Base-by-base conservation (phyloP, 2,888 invertebrate genomes). In the Ectropis crepuscularia region DNA sequence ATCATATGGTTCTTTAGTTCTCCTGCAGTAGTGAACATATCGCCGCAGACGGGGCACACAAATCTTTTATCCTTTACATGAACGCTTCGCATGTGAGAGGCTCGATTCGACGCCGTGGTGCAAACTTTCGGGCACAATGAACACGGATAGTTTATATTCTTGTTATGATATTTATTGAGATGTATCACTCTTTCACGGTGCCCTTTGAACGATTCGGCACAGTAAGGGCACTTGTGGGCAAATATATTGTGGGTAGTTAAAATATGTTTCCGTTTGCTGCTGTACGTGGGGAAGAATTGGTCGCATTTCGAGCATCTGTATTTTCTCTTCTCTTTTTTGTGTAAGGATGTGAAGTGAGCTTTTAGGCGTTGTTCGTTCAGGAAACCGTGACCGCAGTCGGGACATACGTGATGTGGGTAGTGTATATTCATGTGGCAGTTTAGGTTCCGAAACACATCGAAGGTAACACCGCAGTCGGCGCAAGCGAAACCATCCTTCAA, bases 111-210 rank as follows among this genome's bases (percentile, higher is more conserved):
- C 75, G 74, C 58, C 77, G 87, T 80, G 0, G 81, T 74, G 59
- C 91, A 92, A 7, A 90, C 85, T 0, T 88, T 79, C 0, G 86
- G 49, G 57, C 92, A 92, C 16, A 88, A 73, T 36, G 78, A 83
- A 61, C 92, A 92, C 0, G 86, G 83, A 54, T 87, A 92, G 38
- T 89, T 87, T 0, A 89, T 75, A 48, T 83, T 86, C 50, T 79
- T 83, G 37, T 78, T 81, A 54, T 92, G 92, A 0, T 67, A 65
- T 8, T 79, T 68, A 41, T 85, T 85, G 50, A 92, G 65, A 76
- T 87, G 87, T 28, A 79, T 85, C 0, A 80, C 71, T 53, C 91
- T 78, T 28, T 83, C 81, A 0, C 79, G 74, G 60, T 90, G 91
- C 0, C 77, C 76, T 74, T 86, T 87, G 39, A 92, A 92, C 0